Evolutionary conservation across 1,140 invertebrate genomes (phyloP).

Genomic region (Cylas formicarius): DNA sequence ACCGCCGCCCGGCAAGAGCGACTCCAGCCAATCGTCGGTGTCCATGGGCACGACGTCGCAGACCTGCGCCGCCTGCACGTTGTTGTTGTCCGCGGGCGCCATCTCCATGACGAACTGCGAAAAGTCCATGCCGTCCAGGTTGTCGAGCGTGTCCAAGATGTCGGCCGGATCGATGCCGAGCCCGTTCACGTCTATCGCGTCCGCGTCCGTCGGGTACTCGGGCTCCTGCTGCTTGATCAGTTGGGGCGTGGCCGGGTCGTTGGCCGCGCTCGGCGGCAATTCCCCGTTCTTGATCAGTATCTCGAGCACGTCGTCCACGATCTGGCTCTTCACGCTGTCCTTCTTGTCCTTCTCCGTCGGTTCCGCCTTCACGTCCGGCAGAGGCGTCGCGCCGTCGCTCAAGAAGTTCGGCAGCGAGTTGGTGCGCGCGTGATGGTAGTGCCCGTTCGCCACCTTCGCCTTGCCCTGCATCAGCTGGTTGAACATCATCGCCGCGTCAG

Average conservation of each 20-base stretch:
- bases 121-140: slow-evolving; percentile 52
- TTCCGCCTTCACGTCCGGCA: slow-evolving; percentile 35
- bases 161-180: slow-evolving; percentile 35
- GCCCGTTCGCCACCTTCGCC: slow-evolving; percentile 36
- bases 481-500: slow-evolving; percentile 39
- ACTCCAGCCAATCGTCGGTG: slow-evolving; percentile 69
- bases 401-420: slow-evolving; percentile 49
- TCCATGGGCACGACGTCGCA: slow-evolving; percentile 51
- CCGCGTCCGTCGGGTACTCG: slow-evolving; percentile 36
- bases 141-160: slow-evolving; percentile 46
- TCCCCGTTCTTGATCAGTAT: slow-evolving; percentile 92
- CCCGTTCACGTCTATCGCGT: slow-evolving; percentile 22
- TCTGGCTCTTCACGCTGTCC: slow-evolving; percentile 68
- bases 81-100: slow-evolving; percentile 30
- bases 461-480: slow-evolving; percentile 42
- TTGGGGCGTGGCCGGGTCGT: slow-evolving; percentile 65
- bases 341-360: slow-evolving; percentile 47
- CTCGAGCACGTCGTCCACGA: slow-evolving; percentile 91
- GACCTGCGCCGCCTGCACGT: slow-evolving; percentile 19
- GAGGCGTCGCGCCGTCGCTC: slow-evolving; percentile 41
- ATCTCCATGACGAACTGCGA: slow-evolving; percentile 48
- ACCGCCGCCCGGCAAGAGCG: slow-evolving; percentile 52
- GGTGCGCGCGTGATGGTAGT: slow-evolving; percentile 40
- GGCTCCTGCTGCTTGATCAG: slow-evolving; percentile 30
- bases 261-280: slow-evolving; percentile 77